Base-by-base conservation (phyloP, 1,140 invertebrate genomes). In the Ylistrum balloti region DNA sequence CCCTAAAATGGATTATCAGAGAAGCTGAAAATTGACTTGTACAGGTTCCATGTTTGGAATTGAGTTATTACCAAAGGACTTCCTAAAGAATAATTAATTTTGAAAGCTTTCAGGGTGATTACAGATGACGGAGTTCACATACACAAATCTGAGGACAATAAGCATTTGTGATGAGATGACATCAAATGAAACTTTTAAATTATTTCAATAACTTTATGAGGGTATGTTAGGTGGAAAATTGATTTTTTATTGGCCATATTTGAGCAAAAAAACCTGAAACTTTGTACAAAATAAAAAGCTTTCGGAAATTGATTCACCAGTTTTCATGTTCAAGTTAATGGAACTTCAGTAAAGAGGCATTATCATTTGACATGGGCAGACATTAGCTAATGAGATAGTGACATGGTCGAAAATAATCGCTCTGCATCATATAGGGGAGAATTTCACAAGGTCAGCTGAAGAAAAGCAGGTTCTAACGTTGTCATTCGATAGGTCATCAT, bases 191-290 rank as follows among this genome's bases (percentile, higher is more conserved):
- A 74, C 56, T 74, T 74, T 74, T 28, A 74, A 74, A 74, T 74
- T 74, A 74, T 74, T 74, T 74, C 56, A 74, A 74, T 74, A 74
- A 74, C n/a, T 74, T 74, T 74, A 74, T 74, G 56, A 74, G 56
- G 56, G 56, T 74, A 74, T n/a, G 5, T 28, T 74, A 74, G 56
- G 56, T 28, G n/a, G 22, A 11, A 11, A 74, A 28, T 74, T 74
- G 56, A 74, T 74, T 74, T 74, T 74, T 74, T 74, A 74, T 74
- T n/a, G 56, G 28, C 56, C n/a, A 74, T 74, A 74, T 74, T 74
- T 74, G 22, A n/a, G n/a, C 3, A 17, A 74, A 74, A 48, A 74
- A 28, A 74, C 5, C 0, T 28, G 35, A 28, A 74, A 74, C 56
- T 74, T 74, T 28, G 56, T 28, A 74, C 17, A 74, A 28, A 74